A percentile compares a stretch with the other conserved stretches of the same genome.
Evolutionary conservation across 2,113 vertebrate genomes (phyloP).

Genomic region (Anguilla rostrata): DNA sequence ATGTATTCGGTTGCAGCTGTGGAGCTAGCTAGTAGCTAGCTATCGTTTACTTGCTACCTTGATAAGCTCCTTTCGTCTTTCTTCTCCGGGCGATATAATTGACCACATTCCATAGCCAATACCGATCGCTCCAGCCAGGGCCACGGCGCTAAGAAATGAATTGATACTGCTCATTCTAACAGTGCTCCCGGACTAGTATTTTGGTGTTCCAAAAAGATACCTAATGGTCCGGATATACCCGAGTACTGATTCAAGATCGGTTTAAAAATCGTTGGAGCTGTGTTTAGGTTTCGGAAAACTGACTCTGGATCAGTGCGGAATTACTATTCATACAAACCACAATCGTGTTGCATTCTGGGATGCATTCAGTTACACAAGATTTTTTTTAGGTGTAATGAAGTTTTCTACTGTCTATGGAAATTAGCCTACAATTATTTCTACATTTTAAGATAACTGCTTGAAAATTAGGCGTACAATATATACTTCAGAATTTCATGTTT

Average conservation of each 20-base stretch:
- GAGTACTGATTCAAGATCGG: neutral
- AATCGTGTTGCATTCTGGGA: conserved; percentile 1
- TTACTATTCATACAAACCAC: neutral
- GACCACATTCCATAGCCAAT: conserved; percentile 52
- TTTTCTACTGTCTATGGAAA: neutral
- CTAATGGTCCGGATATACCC: no score
- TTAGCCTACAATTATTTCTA: no score
- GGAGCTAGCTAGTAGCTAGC: neutral
- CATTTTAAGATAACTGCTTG: no score
- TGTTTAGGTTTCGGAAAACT: neutral
- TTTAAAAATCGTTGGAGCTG: neutral
- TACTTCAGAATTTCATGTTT: no score
- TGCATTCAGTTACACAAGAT: neutral
- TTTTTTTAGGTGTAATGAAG: neutral
- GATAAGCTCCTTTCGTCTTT: conserved; percentile 45
- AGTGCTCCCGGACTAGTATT: neutral
- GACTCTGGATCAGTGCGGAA: neutral
- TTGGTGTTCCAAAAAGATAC: no score
- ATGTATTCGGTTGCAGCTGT: neutral
- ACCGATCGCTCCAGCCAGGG: conserved; percentile 10
- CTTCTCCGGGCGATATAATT: conserved; percentile 51
- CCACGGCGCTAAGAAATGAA: conserved; percentile 17
- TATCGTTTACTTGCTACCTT: conserved; percentile 47
- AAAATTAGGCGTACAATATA: no score
- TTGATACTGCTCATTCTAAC: conserved; percentile 21